phyloP scores from a whole-genome alignment of 2,888 invertebrate species.

The Chloroclystis v-ata region DNA sequence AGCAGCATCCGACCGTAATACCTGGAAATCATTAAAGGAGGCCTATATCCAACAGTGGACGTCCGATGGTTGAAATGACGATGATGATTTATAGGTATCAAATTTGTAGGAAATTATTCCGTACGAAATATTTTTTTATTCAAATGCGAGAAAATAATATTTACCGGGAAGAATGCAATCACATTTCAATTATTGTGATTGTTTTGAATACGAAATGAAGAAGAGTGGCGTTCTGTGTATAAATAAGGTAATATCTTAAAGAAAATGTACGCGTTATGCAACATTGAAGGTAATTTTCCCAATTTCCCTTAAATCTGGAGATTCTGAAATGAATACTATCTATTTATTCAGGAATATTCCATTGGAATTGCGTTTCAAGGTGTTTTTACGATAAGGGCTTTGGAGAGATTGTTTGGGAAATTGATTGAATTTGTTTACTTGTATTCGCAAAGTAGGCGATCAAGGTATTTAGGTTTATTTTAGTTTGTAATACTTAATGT shows the following conservation, averaged over 20 bases:
- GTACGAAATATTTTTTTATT: too few relatives aligned
- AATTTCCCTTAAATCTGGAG: constrained; percentile 14
- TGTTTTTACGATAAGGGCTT: constrained; percentile 9
- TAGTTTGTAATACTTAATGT: not conserved
- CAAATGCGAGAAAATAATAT: too few relatives aligned
- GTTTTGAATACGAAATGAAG: constrained; percentile 12
- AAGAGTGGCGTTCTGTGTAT: constrained; percentile 16
- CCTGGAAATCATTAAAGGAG: too few relatives aligned
- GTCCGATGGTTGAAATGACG: too few relatives aligned
- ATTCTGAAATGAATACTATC: constrained; percentile 11
- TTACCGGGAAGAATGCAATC: not conserved
- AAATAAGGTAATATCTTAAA: constrained; percentile 29
- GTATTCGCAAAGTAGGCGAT: not conserved
- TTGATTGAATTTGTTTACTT: not conserved
- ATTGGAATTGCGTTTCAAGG: constrained; percentile 7
- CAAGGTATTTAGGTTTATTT: not conserved
- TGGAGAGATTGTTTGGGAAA: constrained; percentile 1
- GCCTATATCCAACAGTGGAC: too few relatives aligned
- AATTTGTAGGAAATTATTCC: too few relatives aligned
- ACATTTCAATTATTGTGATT: not conserved
- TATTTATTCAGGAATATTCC: constrained; percentile 11
- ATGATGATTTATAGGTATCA: too few relatives aligned
- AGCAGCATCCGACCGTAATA: too few relatives aligned
- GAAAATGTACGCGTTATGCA: not conserved
- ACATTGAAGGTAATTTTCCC: constrained; percentile 9